These are phyloP conservation scores for Eupithecia insigniata DNA, from an alignment of 2,888 invertebrate genomes.

Conservation along the genomic window DNA sequence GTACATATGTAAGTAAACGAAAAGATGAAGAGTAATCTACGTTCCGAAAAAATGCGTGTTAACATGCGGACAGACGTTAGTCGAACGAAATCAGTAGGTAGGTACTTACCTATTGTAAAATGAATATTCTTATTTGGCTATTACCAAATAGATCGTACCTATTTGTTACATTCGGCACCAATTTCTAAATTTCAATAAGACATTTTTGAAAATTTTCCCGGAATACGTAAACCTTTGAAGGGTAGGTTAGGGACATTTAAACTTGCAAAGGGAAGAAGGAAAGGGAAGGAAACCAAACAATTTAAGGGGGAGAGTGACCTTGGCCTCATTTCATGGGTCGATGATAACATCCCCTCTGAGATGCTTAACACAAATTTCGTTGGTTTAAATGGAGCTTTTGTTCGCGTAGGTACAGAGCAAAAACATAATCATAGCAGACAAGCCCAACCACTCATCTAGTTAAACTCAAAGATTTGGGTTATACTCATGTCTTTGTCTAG, in stretches of 20 bases:
- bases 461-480: too few species aligned
- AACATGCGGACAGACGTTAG: too few species aligned
- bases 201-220: neutral
- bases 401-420: neutral
- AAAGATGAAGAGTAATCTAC: neutral
- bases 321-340: slow-evolving; percentile 49
- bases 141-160: neutral
- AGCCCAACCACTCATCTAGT: neutral
- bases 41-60: neutral
- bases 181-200: neutral
- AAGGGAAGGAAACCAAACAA: slow-evolving; percentile 22
- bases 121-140: neutral
- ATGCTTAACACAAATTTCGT: slow-evolving; percentile 7
- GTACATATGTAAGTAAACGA: neutral
- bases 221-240: slow-evolving; percentile 7
- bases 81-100: neutral
- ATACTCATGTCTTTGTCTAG: neutral
- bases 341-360: slow-evolving; percentile 12
- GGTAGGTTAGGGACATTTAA: slow-evolving; percentile 31
- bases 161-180: neutral
- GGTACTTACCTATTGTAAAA: neutral
- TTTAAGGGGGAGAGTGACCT: slow-evolving; percentile 46
- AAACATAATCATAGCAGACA: neutral
- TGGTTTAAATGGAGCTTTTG: neutral
- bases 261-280: slow-evolving; percentile 21